Base-by-base conservation (phyloP, 2,888 invertebrate genomes). In the Drosophila algonquin region DNA sequence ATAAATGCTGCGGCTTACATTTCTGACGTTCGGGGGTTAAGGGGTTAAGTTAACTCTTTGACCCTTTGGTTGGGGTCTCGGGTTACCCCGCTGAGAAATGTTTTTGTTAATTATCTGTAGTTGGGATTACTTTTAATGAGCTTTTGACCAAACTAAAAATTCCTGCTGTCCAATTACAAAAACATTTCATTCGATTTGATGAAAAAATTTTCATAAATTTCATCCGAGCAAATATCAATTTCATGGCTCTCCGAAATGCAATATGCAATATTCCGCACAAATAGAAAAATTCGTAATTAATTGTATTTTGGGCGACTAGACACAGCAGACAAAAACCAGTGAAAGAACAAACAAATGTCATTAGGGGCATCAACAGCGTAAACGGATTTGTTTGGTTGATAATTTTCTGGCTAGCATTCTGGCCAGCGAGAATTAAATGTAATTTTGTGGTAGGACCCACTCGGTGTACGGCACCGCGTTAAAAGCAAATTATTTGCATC, bases 401-500 rank as follows among this genome's bases (percentile, higher is more conserved):
- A 63, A 70, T 73, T 65, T 63, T 56, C 3, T 30, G 0, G 40
- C 6, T 14, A n/a, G 35, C 35, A 12, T 35, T 12, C 35, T 24
- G 40, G 27, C 59, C 53, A 24, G 18, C 47, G 55, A 8, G 35
- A 76, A 65, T 74, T 63, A 64, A 74, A 79, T 53, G 63, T 52
- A 63, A 62, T 81, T 82, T 71, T 85, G 82, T 55, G 73, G 87
- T 74, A 53, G 44, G 54, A 48, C 10, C 32, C 32, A 60, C 55
- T 54, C 35, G 61, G 45, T 55, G 69, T 54, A 59, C 67, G 48
- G 10, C 3, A 3, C 30, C 10, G 35, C 52, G 46, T 65, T 64
- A 53, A 54, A 53, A 58, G 53, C 56, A 57, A 52, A 79, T 71
- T 54, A 81, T 71, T 68, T 64, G 62, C 71, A 68, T 61, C 56